A percentile compares a stretch with the other conserved stretches of the same genome.
Conservation (phyloP, 2,113 vertebrate species). For the Hyaena hyaena region DNA sequence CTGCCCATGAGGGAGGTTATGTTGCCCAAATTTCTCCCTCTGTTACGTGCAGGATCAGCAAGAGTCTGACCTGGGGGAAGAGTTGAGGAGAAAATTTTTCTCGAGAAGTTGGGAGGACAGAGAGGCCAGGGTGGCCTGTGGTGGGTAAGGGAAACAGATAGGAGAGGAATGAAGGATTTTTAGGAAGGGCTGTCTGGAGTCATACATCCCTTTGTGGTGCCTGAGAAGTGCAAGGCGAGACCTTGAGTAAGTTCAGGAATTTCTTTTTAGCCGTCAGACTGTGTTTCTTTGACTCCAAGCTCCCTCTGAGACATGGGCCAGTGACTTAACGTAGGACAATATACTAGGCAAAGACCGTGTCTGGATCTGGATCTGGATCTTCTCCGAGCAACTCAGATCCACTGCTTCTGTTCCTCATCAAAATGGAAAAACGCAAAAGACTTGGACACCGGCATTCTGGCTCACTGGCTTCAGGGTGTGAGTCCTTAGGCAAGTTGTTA, state of each 20-base stretch:
- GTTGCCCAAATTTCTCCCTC: background rate
- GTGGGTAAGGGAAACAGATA: background rate
- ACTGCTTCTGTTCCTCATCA: background rate
- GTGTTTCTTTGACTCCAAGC: background rate
- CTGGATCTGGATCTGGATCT: background rate
- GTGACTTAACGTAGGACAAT: background rate
- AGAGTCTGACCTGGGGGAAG: background rate
- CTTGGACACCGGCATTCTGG: background rate
- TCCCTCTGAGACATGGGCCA: background rate
- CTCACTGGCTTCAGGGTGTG: background rate
- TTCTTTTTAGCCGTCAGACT: background rate
- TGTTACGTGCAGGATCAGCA: background rate
- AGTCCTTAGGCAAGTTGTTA: background rate
- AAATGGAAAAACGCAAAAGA: background rate
- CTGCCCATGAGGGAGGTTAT: background rate
- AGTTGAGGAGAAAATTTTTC: background rate
- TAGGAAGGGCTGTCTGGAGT: background rate
- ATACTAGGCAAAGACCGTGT: background rate
- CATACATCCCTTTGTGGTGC: background rate
- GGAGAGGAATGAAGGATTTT: background rate
- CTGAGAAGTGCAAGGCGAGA: background rate
- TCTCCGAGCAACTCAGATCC: background rate
- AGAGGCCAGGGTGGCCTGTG: background rate
- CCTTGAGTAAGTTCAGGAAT: background rate
- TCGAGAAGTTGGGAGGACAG: background rate